phyloP scores from a whole-genome alignment of 53 echinoderm and acorn worm species.

The Patiria pectinifera region DNA sequence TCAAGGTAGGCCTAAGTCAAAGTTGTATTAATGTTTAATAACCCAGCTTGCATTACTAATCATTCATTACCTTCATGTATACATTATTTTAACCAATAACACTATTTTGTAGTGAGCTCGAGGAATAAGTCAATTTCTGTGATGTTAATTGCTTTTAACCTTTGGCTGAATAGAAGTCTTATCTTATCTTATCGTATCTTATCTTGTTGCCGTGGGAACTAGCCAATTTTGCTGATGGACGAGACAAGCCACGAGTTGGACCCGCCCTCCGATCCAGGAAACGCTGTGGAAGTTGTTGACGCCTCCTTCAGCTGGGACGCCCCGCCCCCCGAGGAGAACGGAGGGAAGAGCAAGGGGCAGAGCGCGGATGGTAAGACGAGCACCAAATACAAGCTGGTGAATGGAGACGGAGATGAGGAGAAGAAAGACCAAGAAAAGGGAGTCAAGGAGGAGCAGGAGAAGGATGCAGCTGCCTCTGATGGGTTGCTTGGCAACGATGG shows the following conservation, averaged over 20 bases:
- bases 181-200: neutral
- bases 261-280: slow-evolving; percentile 53
- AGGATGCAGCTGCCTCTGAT: slow-evolving; percentile 29
- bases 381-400: slow-evolving; percentile 31
- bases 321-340: slow-evolving; percentile 22
- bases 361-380: neutral
- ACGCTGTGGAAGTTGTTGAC: slow-evolving; percentile 69
- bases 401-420: slow-evolving; percentile 5
- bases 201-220: neutral
- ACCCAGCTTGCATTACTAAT: no score
- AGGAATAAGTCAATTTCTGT: no score
- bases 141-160: no score
- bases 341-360: neutral
- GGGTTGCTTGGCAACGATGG: slow-evolving; percentile 19
- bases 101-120: no score
- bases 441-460: slow-evolving; percentile 4
- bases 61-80: no score
- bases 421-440: neutral
- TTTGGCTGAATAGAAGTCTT: no score
- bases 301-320: slow-evolving; percentile 73
- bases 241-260: slow-evolving; percentile 53
- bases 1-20: slow-evolving; percentile 60
- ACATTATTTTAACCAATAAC: no score
- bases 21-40: no score
- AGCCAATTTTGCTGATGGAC: slow-evolving; percentile 74